A percentile compares a stretch with the other conserved stretches of the same genome.
Evolutionary conservation across 2,797 vertebrate species (phyloP).

Genomic region (Pangasius mekongensis): DNA sequence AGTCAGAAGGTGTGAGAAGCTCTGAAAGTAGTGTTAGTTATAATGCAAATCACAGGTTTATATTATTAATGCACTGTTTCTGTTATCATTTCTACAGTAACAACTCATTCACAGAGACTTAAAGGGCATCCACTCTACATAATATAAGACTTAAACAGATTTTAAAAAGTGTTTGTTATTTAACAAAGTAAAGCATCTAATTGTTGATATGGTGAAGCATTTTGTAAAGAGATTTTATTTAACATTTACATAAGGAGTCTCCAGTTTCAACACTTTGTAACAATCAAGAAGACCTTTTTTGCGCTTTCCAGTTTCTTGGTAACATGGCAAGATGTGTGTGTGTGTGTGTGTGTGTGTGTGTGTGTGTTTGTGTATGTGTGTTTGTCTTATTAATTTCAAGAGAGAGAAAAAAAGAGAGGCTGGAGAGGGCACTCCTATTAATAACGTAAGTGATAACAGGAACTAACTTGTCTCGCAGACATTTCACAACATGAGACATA

Average conservation of each 20-base stretch:
- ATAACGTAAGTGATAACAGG: background rate
- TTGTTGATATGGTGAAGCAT: background rate
- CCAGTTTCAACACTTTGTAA: background rate
- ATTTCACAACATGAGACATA: background rate
- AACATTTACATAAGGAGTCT: background rate
- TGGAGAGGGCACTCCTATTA: background rate
- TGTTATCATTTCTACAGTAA: background rate
- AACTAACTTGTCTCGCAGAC: background rate
- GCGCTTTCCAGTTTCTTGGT: background rate
- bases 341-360: too few relatives aligned
- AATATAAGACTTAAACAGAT: background rate
- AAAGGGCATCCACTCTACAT: background rate
- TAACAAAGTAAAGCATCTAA: constrained; percentile 1
- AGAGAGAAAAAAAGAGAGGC: background rate
- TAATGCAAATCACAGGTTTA: background rate
- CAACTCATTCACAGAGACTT: background rate
- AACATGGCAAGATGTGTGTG: background rate
- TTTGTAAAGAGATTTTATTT: background rate
- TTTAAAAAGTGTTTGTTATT: background rate
- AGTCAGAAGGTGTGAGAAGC: background rate
- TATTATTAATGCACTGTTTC: background rate
- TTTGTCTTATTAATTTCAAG: background rate
- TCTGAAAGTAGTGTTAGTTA: background rate
- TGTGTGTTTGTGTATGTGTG: background rate
- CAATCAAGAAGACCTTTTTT: background rate